Evolutionary conservation across 2,888 invertebrate species (phyloP).

Genomic region (Pollenia angustigena): DNA sequence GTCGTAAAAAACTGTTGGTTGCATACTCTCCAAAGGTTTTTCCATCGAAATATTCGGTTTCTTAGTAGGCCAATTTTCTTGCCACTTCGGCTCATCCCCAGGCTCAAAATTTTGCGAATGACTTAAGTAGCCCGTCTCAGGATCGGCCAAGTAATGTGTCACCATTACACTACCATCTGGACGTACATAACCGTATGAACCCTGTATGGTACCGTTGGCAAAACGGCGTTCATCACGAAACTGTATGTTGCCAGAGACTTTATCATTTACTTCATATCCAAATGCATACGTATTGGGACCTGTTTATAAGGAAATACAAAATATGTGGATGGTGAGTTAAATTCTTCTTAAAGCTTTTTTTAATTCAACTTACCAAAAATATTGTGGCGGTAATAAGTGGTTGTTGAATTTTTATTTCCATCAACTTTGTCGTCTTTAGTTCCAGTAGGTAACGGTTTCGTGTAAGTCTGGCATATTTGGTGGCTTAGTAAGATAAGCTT

Average conservation of each 20-base stretch:
- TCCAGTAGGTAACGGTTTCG: conserved; percentile 46
- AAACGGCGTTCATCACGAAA: conserved; percentile 89
- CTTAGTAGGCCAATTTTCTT: conserved; percentile 77
- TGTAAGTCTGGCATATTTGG: conserved; percentile 74
- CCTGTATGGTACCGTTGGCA: conserved; percentile 89
- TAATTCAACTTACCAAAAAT: conserved; percentile 78
- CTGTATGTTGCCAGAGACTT: conserved; percentile 87
- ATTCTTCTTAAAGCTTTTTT: conserved; percentile 25
- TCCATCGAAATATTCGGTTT: conserved; percentile 73
- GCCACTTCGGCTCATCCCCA: conserved; percentile 72
- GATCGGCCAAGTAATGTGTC: conserved; percentile 88
- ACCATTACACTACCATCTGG: conserved; percentile 87
- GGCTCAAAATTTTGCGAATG: conserved; percentile 76
- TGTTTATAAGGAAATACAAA: conserved; percentile 70
- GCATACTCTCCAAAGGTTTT: conserved; percentile 30
- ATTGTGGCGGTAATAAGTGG: conserved; percentile 80
- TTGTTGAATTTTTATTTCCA: conserved; percentile 61
- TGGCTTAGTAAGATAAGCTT: conserved; percentile 73
- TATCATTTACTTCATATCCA: conserved; percentile 89
- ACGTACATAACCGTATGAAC: conserved; percentile 89
- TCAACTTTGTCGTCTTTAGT: conserved; percentile 15
- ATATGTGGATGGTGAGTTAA: conserved; percentile 31
- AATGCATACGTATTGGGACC: conserved; percentile 89
- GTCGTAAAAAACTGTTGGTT: conserved; percentile 75
- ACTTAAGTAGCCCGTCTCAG: conserved; percentile 85